phyloP scores from a whole-genome alignment of 2,888 invertebrate genomes.

The Nymphalis c-album region DNA sequence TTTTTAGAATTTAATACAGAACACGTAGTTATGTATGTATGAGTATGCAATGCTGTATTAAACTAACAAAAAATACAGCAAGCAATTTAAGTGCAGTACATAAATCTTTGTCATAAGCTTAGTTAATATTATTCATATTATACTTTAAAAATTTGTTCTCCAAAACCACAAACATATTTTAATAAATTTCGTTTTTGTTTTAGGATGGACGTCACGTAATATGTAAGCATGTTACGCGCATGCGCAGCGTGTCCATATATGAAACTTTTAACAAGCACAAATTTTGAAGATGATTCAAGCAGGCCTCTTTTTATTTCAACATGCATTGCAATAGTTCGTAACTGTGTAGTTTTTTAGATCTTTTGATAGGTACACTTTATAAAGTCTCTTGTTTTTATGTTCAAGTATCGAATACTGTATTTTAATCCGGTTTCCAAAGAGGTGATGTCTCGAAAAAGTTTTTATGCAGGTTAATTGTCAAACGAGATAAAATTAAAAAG shows the following conservation, averaged over 20 bases:
- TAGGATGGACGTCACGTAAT: conserved; percentile 38
- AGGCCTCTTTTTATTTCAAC: conserved; percentile 18
- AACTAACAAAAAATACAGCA: too few species aligned
- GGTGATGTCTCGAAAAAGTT: too few species aligned
- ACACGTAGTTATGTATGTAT: too few species aligned
- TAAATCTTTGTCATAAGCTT: background rate
- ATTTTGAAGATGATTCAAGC: conserved; percentile 35
- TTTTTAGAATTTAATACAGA: too few species aligned
- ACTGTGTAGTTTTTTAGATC: background rate
- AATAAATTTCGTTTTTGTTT: conserved; percentile 12
- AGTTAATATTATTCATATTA: conserved; percentile 9
- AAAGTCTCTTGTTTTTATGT: background rate
- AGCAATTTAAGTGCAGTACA: too few species aligned
- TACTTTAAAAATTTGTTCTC: conserved; percentile 17
- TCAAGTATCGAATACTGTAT: too few species aligned
- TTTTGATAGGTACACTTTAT: background rate
- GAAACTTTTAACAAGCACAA: conserved; percentile 43
- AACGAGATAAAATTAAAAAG: too few species aligned
- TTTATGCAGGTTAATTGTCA: too few species aligned
- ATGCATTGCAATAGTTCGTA: conserved; percentile 25
- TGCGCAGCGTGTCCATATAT: conserved; percentile 38
- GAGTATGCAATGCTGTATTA: too few species aligned
- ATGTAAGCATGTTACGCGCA: conserved; percentile 21
- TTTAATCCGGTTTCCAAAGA: too few species aligned
- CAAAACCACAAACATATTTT: conserved; percentile 13